Evolutionary conservation across 2,797 vertebrate genomes (phyloP).

Genomic region (Enteromius argenteus): DNA sequence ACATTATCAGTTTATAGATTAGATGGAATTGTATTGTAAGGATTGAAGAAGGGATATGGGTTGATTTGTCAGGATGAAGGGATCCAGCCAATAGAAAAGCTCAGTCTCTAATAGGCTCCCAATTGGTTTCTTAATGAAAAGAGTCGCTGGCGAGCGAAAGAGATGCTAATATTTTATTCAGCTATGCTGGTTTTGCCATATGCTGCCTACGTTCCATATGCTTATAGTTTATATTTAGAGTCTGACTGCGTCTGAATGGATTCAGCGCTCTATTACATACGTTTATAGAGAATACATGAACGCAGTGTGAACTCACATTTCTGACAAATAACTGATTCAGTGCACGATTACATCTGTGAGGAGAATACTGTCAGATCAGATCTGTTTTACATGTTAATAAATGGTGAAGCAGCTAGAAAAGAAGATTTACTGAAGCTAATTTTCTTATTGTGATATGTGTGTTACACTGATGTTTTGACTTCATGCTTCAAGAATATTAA

Average conservation of each 20-base stretch:
- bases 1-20: not conserved
- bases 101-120: conserved; percentile 18
- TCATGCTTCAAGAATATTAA: not conserved
- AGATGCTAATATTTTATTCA: not conserved
- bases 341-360: no score
- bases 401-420: no score
- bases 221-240: conserved; percentile 4
- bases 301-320: no score
- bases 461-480: not conserved
- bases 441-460: not conserved
- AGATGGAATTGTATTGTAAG: not conserved
- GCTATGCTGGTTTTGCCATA: not conserved
- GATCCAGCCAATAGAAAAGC: conserved; percentile 12
- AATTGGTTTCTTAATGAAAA: conserved; percentile 38
- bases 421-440: not conserved
- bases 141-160: not conserved
- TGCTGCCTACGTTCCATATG: conserved; percentile 20
- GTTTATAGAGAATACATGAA: not conserved
- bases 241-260: not conserved
- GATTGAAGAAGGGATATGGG: not conserved
- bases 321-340: no score
- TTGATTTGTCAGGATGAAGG: not conserved
- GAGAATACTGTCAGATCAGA: no score
- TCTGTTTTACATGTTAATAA: no score
- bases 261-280: not conserved